Percentiles rank a stretch among this genome's conserved stretches.
These are phyloP conservation scores for Ammodramus savannarum DNA, from an alignment of 2,113 vertebrate species.

Conservation along the genomic window DNA sequence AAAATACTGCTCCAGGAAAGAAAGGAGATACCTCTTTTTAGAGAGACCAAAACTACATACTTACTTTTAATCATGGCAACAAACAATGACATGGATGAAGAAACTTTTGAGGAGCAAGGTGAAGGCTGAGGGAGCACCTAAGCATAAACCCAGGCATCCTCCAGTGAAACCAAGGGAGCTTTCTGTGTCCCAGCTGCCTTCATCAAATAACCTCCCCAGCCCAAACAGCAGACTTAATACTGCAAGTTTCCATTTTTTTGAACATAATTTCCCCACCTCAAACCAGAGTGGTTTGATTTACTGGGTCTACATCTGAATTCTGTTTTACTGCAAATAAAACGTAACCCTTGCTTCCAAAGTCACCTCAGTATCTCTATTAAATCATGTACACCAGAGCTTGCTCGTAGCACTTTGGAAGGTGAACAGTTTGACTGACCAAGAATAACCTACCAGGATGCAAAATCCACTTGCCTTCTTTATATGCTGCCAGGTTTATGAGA, in stretches of 20 bases:
- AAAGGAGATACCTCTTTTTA: background rate
- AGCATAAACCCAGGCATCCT: background rate
- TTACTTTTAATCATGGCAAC: background rate
- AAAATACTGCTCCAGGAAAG: background rate
- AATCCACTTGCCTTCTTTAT: background rate
- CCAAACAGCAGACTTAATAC: background rate
- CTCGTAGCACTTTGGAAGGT: background rate
- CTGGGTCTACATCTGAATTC: background rate
- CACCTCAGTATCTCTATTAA: background rate
- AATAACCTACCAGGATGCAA: background rate
- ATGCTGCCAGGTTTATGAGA: background rate
- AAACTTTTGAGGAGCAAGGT: background rate
- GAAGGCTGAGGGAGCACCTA: background rate
- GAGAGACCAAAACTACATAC: background rate
- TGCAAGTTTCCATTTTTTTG: background rate
- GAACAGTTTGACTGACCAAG: conserved; percentile 15
- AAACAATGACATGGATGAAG: background rate
- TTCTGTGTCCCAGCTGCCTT: background rate
- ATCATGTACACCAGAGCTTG: background rate
- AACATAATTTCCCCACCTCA: background rate
- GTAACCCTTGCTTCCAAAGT: background rate
- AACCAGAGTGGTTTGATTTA: background rate
- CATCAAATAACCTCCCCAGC: background rate
- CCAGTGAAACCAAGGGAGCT: background rate
- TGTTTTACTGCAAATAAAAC: background rate